Evolutionary conservation across 2,113 vertebrate species (phyloP).

Genomic region (Probosciger aterrimus): DNA sequence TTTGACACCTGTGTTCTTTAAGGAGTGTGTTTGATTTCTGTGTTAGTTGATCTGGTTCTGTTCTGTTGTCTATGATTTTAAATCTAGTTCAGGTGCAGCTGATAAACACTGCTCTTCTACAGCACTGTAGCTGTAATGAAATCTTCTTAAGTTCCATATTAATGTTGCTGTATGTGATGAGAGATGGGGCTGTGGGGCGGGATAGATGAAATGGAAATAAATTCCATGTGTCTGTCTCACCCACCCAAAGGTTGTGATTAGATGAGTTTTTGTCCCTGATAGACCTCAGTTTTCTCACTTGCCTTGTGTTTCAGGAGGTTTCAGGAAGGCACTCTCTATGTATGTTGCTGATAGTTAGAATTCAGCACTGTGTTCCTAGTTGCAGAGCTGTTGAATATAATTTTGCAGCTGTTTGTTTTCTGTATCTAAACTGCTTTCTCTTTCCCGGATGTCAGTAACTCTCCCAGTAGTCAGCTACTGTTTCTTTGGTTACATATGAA

Average conservation of each 20-base stretch:
- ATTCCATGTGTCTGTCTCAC: background rate
- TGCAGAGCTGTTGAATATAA: background rate
- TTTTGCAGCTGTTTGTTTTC: conserved; percentile 44
- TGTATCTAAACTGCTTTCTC: background rate
- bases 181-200: background rate
- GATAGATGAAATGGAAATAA: background rate
- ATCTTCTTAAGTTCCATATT: background rate
- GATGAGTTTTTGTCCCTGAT: background rate
- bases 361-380: background rate
- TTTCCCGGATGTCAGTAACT: background rate
- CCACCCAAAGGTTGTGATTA: background rate
- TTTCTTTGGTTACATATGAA: background rate
- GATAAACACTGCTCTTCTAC: background rate
- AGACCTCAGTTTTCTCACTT: background rate
- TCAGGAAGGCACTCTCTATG: background rate
- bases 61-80: background rate
- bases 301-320: background rate
- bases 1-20: background rate
- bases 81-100: background rate
- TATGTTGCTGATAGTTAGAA: background rate
- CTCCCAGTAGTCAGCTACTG: background rate
- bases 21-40: background rate
- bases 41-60: background rate
- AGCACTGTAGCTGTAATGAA: background rate
- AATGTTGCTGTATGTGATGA: accelerated